Conservation (phyloP, 2,888 invertebrate species). For the Lacanobia wlatinum region DNA sequence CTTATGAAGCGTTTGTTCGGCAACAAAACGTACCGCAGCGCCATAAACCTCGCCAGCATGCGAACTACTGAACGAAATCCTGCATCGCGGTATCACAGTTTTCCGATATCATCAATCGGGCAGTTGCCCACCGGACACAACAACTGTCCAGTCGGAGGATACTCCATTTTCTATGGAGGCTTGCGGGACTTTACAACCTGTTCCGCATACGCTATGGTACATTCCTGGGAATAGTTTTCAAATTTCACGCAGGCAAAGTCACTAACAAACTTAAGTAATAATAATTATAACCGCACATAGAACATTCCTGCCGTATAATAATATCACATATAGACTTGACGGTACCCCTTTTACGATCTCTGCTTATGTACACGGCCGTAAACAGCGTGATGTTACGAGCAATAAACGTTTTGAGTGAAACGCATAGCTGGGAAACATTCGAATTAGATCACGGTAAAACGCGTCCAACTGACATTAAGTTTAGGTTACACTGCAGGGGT, state of each 20-base stretch:
- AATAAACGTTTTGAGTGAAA: constrained; percentile 59
- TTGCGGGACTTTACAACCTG: no score
- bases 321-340: constrained; percentile 39
- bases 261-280: neutral
- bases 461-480: constrained; percentile 35
- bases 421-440: constrained; percentile 58
- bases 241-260: neutral
- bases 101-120: no score
- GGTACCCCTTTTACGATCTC: constrained; percentile 49
- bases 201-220: no score
- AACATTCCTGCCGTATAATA: constrained; percentile 40
- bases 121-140: no score
- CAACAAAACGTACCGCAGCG: no score
- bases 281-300: constrained; percentile 20
- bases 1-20: no score
- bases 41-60: no score
- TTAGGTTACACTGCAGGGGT: constrained; percentile 24
- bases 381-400: constrained; percentile 60
- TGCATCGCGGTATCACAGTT: no score
- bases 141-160: no score
- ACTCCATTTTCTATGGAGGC: no score
- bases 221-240: neutral
- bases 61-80: no score
- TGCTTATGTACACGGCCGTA: constrained; percentile 60
- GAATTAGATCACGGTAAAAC: constrained; percentile 61